Base-by-base conservation (phyloP, 2,888 invertebrate species). In the Acleris literana region DNA sequence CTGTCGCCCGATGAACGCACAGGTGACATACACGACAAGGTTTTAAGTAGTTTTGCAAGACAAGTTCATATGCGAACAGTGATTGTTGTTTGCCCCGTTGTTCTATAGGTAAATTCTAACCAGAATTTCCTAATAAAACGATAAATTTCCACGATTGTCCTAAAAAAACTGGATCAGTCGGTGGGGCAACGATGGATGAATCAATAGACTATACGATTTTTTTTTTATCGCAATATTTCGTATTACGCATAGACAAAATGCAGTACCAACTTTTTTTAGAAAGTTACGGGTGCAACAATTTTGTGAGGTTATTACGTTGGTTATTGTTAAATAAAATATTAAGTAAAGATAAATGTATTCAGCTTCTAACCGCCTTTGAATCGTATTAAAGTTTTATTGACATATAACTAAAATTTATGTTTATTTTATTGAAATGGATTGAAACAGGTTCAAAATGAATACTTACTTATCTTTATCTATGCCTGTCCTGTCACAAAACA, bases 181-280 rank as follows among this genome's bases (percentile, higher is more conserved):
- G 89, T 91, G 88, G 89, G 89, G 86, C 86, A 87, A 82, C 85
- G 82, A 88, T 66, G 62, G 66, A 66, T 66, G 78, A 90, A 90
- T 90, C 90, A 90, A 91, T 92, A 92, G 91, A 92, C 90, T 90
- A 88, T 77, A 76, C 77, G 75, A 51, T 71, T 69, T 70, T 74
- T 76, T 78, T 77, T 80, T 76, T 72, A 64, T 68, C 68, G 57
- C 48, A 61, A 58, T 62, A 57, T 67, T 65, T 58, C 49, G 39
- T 29, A 46, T 60, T 55, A 43, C 63, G 61, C 77, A 81, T 76
- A 74, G 79, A 78, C 74, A 76, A 76, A 54, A 69, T 61, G 57
- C 54, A 57, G 63, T 61, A 63, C 25, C 46, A 44, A 44, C 4
- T 56, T 56, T 25, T 7, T 56, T 44, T 56, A 39, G 17, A 54